A percentile compares a stretch with the other conserved stretches of the same genome.
phyloP scores from a whole-genome alignment of 1,140 invertebrate genomes.

The Conopomorpha cramerella region DNA sequence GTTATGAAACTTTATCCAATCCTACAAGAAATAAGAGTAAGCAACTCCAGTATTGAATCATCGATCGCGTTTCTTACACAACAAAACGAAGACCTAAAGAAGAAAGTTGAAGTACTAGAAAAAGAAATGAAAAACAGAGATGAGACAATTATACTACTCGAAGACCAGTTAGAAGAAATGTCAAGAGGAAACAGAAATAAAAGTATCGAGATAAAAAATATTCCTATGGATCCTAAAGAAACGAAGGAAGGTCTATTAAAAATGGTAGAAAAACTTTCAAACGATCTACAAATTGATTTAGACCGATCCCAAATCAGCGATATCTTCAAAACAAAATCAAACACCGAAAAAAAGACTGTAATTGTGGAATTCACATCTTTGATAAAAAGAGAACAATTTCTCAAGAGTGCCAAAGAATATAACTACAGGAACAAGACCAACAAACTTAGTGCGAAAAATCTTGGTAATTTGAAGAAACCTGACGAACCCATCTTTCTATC shows the following conservation, averaged over 20 bases:
- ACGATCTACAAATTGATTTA: not conserved
- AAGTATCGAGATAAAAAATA: not conserved
- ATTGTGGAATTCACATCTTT: not conserved
- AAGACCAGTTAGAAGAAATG: not conserved
- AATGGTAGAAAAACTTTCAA: not conserved
- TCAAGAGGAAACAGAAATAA: not conserved
- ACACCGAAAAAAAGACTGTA: not conserved
- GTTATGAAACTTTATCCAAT: not conserved
- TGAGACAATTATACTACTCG: not conserved
- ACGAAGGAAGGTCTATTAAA: not conserved
- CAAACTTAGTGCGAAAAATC: not conserved
- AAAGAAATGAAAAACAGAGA: not conserved
- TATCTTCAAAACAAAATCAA: not conserved
- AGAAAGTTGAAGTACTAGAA: not conserved
- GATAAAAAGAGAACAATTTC: not conserved
- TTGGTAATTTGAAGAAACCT: not conserved
- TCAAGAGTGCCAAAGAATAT: not conserved
- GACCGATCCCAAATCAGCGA: not conserved
- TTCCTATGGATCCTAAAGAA: not conserved
- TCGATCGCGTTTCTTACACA: not conserved
- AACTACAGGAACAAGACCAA: not conserved
- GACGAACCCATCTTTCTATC: not conserved
- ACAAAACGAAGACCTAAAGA: not conserved
- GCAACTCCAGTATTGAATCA: not conserved
- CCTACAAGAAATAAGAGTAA: not conserved